Conservation (phyloP, 1,140 invertebrate species). For the Brevipalpus yothersi region DNA sequence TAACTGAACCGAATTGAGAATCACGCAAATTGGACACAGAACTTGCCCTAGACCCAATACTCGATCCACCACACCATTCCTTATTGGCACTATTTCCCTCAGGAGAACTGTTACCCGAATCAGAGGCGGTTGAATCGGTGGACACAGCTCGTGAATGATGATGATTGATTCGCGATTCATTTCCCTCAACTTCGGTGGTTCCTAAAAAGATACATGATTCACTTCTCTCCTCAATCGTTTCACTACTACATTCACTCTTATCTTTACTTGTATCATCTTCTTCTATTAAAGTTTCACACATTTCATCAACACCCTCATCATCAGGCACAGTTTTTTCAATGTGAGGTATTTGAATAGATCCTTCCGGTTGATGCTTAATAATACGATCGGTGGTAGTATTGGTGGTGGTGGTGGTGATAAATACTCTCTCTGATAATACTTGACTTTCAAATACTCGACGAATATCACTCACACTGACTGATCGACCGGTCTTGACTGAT, state of each 20-base stretch:
- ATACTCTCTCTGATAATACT: too few species aligned
- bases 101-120: background rate
- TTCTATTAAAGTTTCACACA: background rate
- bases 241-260: background rate
- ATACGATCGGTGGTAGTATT: background rate
- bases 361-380: background rate
- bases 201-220: too few species aligned
- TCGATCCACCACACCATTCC: background rate
- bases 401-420: too few species aligned
- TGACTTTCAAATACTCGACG: constrained; percentile 10
- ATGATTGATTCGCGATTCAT: background rate
- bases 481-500: background rate
- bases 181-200: too few species aligned
- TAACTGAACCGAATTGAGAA: constrained; percentile 32
- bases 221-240: too few species aligned
- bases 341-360: background rate
- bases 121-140: background rate
- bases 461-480: constrained; percentile 12
- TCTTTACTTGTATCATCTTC: background rate
- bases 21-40: background rate
- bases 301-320: background rate
- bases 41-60: background rate
- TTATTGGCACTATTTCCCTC: background rate
- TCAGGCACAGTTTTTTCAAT: background rate
- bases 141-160: background rate